phyloP scores from a whole-genome alignment of 2,113 vertebrate species.

The Leptodactylus fuscus region DNA sequence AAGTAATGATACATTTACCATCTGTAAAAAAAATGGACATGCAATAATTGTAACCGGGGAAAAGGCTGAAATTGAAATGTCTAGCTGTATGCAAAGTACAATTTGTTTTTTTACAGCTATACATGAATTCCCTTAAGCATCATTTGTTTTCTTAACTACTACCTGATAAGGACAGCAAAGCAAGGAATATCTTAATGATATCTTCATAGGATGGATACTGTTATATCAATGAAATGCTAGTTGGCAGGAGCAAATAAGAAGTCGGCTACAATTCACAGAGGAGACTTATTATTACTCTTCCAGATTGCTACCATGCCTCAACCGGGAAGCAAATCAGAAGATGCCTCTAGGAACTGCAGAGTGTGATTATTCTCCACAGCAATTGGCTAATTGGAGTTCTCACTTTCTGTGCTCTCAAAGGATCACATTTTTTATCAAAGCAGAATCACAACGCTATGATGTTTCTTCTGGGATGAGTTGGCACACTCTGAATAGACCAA shows the following conservation, averaged over 20 bases:
- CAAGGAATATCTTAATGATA: conserved; percentile 61
- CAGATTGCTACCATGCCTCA: conserved; percentile 63
- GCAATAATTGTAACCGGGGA: conserved; percentile 64
- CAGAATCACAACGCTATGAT: neutral
- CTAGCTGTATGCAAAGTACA: conserved; percentile 65
- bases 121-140: conserved; percentile 66
- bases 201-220: conserved; percentile 55
- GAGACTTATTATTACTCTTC: conserved; percentile 64
- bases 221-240: conserved; percentile 53
- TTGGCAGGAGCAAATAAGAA: conserved; percentile 28
- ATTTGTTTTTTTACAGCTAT: conserved; percentile 70
- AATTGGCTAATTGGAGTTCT: conserved; percentile 62
- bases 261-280: conserved; percentile 64
- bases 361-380: conserved; percentile 62
- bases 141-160: conserved; percentile 63
- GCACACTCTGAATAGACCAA: conserved; percentile 44
- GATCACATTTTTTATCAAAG: conserved; percentile 37
- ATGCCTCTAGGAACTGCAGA: conserved; percentile 57
- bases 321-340: conserved; percentile 58
- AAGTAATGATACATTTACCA: neutral
- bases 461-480: neutral
- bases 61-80: conserved; percentile 66
- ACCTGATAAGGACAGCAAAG: conserved; percentile 65
- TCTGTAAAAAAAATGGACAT: conserved; percentile 53
- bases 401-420: conserved; percentile 44